Conservation (phyloP, 2,888 invertebrate genomes). For the Agonopterix arenella region DNA sequence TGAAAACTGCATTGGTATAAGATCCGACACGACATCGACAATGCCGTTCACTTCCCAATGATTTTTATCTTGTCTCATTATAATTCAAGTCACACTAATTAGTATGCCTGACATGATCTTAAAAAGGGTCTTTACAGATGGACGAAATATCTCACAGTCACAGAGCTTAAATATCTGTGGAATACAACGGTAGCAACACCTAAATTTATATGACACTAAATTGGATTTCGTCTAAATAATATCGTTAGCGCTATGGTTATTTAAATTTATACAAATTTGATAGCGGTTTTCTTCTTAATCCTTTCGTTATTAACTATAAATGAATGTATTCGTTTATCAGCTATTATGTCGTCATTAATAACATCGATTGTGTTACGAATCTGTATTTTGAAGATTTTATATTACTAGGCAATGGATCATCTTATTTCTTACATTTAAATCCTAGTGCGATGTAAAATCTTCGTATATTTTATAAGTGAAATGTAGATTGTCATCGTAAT, state of each 20-base stretch:
- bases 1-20: slow-evolving; percentile 5
- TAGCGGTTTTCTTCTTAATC: slow-evolving; percentile 17
- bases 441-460: no score
- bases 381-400: no score
- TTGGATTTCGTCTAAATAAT: slow-evolving; percentile 7
- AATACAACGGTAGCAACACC: slow-evolving; percentile 12
- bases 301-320: background rate
- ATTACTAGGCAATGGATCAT: no score
- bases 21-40: slow-evolving; percentile 10
- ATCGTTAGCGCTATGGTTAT: slow-evolving; percentile 7
- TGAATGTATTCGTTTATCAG: background rate
- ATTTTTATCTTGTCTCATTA: slow-evolving; percentile 20
- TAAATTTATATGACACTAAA: slow-evolving; percentile 15
- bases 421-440: no score
- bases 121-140: slow-evolving; percentile 12
- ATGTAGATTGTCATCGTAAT: slow-evolving; percentile 15
- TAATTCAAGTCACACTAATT: slow-evolving; percentile 28
- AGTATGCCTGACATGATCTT: slow-evolving; percentile 25
- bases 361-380: no score
- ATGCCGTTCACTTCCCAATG: slow-evolving; percentile 12
- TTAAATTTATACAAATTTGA: slow-evolving; percentile 14
- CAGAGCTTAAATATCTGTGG: slow-evolving; percentile 8
- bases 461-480: no score
- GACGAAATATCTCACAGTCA: slow-evolving; percentile 5
- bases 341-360: background rate